A percentile compares a stretch with the other conserved stretches of the same genome.
Conservation (phyloP, 23 tunicate genomes). For the Ciona savignyi region DNA sequence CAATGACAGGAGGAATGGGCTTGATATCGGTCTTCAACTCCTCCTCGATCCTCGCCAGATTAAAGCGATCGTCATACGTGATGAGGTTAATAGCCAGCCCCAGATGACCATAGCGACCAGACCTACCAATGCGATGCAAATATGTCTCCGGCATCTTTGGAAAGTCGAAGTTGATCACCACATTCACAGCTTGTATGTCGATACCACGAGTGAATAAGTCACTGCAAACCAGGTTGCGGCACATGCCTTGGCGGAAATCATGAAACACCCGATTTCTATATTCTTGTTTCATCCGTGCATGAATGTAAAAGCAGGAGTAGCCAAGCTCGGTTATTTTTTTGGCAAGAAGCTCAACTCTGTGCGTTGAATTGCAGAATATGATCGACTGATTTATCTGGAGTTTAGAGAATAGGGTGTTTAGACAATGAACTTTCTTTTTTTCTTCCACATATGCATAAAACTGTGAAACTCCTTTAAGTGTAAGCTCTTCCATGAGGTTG, state of each 20-base stretch:
- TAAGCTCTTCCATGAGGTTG: constrained; percentile 97
- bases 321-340: constrained; percentile 99
- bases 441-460: constrained; percentile 98
- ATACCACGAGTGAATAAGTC: constrained; percentile 98
- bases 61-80: constrained; percentile 94
- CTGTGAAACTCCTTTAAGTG: constrained; percentile 95
- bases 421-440: constrained; percentile 98
- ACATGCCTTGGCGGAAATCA: constrained; percentile 95
- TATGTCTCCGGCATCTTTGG: constrained; percentile 99
- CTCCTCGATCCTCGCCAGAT: constrained; percentile 86
- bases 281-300: constrained; percentile 98
- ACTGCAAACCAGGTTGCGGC: constrained; percentile 97
- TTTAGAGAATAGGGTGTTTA: constrained; percentile 95
- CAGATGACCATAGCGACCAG: constrained; percentile 93
- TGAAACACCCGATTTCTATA: constrained; percentile 97
- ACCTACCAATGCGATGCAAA: constrained; percentile 78
- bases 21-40: constrained; percentile 93
- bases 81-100: constrained; percentile 97
- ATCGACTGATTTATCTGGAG: constrained; percentile 97
- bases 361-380: constrained; percentile 98
- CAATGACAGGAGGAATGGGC: constrained; percentile 98
- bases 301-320: constrained; percentile 97
- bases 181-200: constrained; percentile 99
- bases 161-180: constrained; percentile 98
- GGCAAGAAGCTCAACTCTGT: constrained; percentile 96